Percentiles rank a stretch among this genome's conserved stretches.
phyloP scores from a whole-genome alignment of 92 coral and sea anemone species.

The Galaxea fascicularis region DNA sequence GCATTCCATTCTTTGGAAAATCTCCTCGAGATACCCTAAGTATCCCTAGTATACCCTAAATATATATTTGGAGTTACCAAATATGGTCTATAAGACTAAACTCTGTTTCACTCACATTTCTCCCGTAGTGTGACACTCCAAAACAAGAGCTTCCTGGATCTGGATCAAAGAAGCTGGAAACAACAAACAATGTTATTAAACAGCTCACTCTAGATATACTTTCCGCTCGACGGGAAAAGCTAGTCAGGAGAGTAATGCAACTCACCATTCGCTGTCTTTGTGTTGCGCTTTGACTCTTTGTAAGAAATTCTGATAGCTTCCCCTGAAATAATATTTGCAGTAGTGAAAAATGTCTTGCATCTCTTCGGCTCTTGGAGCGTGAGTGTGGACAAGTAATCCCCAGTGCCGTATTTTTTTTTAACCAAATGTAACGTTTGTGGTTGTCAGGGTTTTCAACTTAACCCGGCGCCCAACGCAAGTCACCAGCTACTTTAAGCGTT shows the following conservation, averaged over 20 bases:
- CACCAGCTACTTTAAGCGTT: too few species aligned
- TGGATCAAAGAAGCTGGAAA: constrained; percentile 85
- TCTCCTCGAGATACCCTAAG: not conserved
- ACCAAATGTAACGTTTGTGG: too few species aligned
- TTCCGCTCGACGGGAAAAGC: not conserved
- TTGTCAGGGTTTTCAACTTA: too few species aligned
- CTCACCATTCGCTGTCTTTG: constrained; percentile 81
- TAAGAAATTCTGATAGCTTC: constrained; percentile 73
- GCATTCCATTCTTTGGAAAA: not conserved
- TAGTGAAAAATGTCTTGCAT: not conserved
- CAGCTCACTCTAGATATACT: not conserved
- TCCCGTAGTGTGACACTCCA: constrained; percentile 87
- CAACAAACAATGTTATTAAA: not conserved
- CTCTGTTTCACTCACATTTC: constrained; percentile 62
- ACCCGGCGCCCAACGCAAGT: too few species aligned
- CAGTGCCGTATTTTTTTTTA: too few species aligned
- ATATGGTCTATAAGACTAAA: not conserved
- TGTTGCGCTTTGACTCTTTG: constrained; percentile 76
- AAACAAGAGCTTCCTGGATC: constrained; percentile 74
- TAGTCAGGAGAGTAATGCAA: not conserved
- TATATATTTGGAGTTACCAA: not conserved
- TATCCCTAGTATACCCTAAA: too few species aligned
- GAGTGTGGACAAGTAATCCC: not conserved
- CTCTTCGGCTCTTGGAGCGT: not conserved
- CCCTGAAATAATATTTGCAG: constrained; percentile 44